Evolutionary conservation across 2,888 invertebrate species (phyloP).

Genomic region (Argynnis bischoffii): DNA sequence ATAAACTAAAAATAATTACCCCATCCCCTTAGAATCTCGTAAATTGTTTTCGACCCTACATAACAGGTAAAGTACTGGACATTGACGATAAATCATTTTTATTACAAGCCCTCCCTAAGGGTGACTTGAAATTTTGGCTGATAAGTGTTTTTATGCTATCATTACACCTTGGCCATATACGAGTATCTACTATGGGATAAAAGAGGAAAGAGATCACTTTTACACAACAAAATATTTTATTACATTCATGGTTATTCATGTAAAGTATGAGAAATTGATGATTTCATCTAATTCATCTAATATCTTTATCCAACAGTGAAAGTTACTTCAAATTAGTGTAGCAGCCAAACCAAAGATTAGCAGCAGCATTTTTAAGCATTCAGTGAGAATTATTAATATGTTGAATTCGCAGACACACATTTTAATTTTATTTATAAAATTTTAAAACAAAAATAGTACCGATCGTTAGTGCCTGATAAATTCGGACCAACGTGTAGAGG

Average conservation of each 20-base stretch:
- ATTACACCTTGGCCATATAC: not conserved
- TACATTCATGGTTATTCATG: too few relatives aligned
- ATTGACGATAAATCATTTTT: slow-evolving; percentile 79
- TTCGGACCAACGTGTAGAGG: slow-evolving; percentile 4
- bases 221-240: too few relatives aligned
- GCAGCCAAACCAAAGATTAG: too few relatives aligned
- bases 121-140: slow-evolving; percentile 52
- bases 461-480: slow-evolving; percentile 14
- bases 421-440: too few relatives aligned
- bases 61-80: slow-evolving; percentile 67
- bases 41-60: slow-evolving; percentile 78
- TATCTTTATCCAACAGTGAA: too few relatives aligned
- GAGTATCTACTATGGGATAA: not conserved
- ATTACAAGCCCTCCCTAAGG: slow-evolving; percentile 59
- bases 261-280: too few relatives aligned
- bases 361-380: too few relatives aligned
- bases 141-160: slow-evolving; percentile 52
- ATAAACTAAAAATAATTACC: slow-evolving; percentile 50
- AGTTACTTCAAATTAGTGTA: too few relatives aligned
- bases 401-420: too few relatives aligned
- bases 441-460: slow-evolving; percentile 11
- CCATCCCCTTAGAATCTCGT: slow-evolving; percentile 57
- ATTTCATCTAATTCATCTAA: too few relatives aligned
- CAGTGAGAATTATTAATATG: too few relatives aligned
- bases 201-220: too few relatives aligned